Conservation (phyloP, 2,797 vertebrate species). For the Acanthurus leucopareius region DNA sequence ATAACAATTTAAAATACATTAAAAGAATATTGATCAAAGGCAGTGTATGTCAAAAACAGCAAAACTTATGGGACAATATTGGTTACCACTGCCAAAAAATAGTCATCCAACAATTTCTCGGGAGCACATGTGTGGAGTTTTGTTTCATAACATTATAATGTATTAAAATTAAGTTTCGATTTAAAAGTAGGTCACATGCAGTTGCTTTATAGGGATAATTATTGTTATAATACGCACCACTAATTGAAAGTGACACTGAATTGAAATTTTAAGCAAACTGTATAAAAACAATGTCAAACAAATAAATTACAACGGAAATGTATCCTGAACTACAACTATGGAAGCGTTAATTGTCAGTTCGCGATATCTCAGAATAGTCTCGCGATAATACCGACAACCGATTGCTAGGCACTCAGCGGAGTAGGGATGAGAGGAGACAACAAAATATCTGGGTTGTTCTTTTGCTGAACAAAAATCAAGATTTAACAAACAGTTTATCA, state of each 20-base stretch:
- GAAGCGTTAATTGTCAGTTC: neutral
- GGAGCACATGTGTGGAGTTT: neutral
- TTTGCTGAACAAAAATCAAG: slow-evolving; percentile 46
- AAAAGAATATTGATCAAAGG: neutral
- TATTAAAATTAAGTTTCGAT: neutral
- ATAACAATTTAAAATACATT: neutral
- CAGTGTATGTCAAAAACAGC: neutral
- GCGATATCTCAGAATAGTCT: slow-evolving; percentile 48
- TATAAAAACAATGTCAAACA: neutral
- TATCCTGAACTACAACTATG: slow-evolving; percentile 39
- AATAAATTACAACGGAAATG: neutral
- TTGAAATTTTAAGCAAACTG: neutral
- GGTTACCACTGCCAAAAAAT: neutral
- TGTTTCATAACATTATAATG: neutral
- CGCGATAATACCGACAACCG: slow-evolving; percentile 75
- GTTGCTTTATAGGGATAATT: neutral
- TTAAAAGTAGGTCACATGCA: neutral
- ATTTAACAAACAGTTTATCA: slow-evolving; percentile 37
- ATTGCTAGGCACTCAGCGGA: slow-evolving; percentile 72
- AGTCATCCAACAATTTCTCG: neutral
- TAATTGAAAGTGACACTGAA: neutral
- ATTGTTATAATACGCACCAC: neutral
- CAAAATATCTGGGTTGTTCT: slow-evolving; percentile 59
- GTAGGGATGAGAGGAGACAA: slow-evolving; percentile 54
- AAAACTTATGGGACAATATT: neutral